Evolutionary conservation across 2,113 vertebrate genomes (phyloP).

Genomic region (Anarrhichthys ocellatus): DNA sequence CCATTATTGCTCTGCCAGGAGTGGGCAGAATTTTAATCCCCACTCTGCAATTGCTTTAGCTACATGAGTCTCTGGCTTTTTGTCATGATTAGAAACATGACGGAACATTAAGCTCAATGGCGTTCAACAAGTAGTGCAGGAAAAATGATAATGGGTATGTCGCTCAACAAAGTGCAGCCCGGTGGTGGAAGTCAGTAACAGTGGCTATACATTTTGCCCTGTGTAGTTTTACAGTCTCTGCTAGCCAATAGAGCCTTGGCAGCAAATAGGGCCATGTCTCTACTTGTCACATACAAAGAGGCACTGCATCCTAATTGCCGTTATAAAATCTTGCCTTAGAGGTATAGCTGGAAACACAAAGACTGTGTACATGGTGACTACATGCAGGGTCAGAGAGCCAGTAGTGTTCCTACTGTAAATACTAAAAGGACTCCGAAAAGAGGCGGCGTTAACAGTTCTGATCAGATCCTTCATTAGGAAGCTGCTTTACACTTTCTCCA

Average conservation of each 20-base stretch:
- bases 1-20: conserved; percentile 77
- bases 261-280: conserved; percentile 32
- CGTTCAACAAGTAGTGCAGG: conserved; percentile 60
- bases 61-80: conserved; percentile 65
- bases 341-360: neutral
- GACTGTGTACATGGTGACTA: neutral
- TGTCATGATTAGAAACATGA: conserved; percentile 76
- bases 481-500: conserved; percentile 3
- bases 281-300: conserved; percentile 23
- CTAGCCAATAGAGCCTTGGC: neutral
- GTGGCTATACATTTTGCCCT: conserved; percentile 15
- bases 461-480: neutral
- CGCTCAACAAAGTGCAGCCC: conserved; percentile 38
- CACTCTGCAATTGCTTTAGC: conserved; percentile 63
- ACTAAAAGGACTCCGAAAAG: neutral
- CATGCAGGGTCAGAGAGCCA: neutral
- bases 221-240: conserved; percentile 26
- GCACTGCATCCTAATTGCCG: conserved; percentile 8
- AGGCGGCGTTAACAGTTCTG: neutral
- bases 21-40: conserved; percentile 74
- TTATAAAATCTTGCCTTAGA: neutral
- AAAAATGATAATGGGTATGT: conserved; percentile 59
- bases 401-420: neutral
- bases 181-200: conserved; percentile 27
- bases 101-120: conserved; percentile 66